These are phyloP conservation scores for Pemphredon lugubris DNA, from an alignment of 2,888 invertebrate species.

Conservation along the genomic window DNA sequence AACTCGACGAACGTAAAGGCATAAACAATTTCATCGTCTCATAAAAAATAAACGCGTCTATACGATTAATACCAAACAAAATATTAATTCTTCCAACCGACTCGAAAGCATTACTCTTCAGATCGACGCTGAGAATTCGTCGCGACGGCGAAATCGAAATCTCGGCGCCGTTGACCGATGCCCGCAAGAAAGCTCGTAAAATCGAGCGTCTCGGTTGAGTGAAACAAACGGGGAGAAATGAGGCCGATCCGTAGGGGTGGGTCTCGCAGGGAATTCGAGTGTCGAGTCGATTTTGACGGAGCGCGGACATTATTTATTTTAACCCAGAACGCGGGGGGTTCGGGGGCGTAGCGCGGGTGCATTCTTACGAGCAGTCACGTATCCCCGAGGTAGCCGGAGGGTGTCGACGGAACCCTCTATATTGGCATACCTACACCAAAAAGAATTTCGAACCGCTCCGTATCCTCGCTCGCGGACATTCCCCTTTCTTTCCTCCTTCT, in stretches of 20 bases:
- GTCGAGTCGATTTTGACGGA: slow-evolving; percentile 63
- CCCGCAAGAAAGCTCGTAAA: neutral
- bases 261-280: slow-evolving; percentile 35
- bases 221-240: slow-evolving; percentile 15
- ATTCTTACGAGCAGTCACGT: slow-evolving; percentile 80
- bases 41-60: too few relatives aligned
- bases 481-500: slow-evolving; percentile 37
- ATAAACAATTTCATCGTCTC: too few relatives aligned
- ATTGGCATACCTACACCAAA: slow-evolving; percentile 80
- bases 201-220: slow-evolving; percentile 2
- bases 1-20: too few relatives aligned
- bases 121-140: neutral
- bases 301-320: slow-evolving; percentile 75
- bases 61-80: too few relatives aligned
- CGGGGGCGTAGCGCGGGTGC: slow-evolving; percentile 60
- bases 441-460: slow-evolving; percentile 79
- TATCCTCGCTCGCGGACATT: slow-evolving; percentile 49
- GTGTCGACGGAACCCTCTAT: slow-evolving; percentile 76
- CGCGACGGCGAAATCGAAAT: neutral
- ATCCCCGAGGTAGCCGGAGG: slow-evolving; percentile 65
- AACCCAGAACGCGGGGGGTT: slow-evolving; percentile 52
- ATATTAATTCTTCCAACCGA: neutral
- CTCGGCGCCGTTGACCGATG: neutral
- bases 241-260: neutral
- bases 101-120: neutral